phyloP scores from a whole-genome alignment of 2,113 vertebrate genomes.

The Gymnocephalus cernua region DNA sequence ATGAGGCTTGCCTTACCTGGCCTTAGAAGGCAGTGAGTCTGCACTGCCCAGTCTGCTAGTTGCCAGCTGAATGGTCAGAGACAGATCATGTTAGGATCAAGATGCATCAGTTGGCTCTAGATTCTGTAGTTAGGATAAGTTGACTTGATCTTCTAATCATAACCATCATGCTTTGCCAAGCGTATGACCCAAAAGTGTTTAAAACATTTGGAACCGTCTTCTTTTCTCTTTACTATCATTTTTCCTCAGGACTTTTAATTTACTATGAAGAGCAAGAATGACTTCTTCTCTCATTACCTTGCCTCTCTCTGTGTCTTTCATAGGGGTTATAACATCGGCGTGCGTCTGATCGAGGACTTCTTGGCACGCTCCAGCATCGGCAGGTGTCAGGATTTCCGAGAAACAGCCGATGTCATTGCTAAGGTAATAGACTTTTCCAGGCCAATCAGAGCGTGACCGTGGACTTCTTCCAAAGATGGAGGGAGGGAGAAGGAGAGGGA shows the following conservation, averaged over 20 bases:
- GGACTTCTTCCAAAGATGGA: conserved; percentile 52
- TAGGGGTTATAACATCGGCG: conserved; percentile 99
- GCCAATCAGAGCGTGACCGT: conserved; percentile 62
- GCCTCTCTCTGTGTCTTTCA: conserved; percentile 26
- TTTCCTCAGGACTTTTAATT: background rate
- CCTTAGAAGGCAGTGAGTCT: conserved; percentile 64
- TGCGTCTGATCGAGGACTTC: conserved; percentile 98
- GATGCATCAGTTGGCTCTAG: conserved; percentile 34
- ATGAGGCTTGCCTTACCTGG: conserved; percentile 37
- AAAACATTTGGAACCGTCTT: conserved; percentile 13
- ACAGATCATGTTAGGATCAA: conserved; percentile 49
- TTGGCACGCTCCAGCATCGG: conserved; percentile 97
- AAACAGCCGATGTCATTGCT: conserved; percentile 98
- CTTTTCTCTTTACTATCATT: background rate
- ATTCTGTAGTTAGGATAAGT: conserved; percentile 18
- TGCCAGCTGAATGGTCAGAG: conserved; percentile 29
- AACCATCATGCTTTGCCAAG: conserved; percentile 30
- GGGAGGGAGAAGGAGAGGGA: background rate
- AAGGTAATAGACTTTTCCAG: conserved; percentile 87
- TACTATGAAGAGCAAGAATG: background rate
- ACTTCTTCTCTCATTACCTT: background rate
- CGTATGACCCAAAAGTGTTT: conserved; percentile 29
- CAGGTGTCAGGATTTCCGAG: conserved; percentile 98
- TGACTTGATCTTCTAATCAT: conserved; percentile 38
- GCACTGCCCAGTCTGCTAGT: conserved; percentile 30